Percentiles rank a stretch among this genome's conserved stretches.
Evolutionary conservation across 1,140 invertebrate genomes (phyloP).

Genomic region (Calosoma granatense): DNA sequence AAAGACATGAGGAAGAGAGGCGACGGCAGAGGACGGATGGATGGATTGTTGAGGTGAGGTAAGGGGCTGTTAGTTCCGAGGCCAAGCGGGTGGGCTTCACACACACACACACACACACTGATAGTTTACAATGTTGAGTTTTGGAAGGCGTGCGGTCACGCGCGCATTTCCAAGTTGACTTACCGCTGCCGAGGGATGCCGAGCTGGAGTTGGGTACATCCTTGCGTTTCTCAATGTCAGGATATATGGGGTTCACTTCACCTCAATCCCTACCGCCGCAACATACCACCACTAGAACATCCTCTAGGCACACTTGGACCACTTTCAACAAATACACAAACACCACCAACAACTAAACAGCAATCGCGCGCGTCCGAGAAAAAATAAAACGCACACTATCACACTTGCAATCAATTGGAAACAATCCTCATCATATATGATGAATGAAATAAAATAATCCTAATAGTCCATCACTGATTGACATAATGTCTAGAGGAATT

Average conservation of each 20-base stretch:
- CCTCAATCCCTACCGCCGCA: neutral
- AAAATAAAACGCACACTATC: too few species aligned
- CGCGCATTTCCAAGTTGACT: too few species aligned
- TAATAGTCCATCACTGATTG: too few species aligned
- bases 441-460: too few species aligned
- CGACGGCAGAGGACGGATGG: neutral
- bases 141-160: neutral
- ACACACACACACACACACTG: neutral
- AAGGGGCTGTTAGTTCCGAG: neutral
- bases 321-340: neutral
- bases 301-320: neutral
- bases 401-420: too few species aligned
- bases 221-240: neutral
- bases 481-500: too few species aligned
- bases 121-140: constrained; percentile 1
- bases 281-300: constrained; percentile 1
- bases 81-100: neutral
- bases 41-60: neutral
- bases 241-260: neutral
- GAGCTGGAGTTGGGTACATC: neutral
- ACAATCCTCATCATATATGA: too few species aligned
- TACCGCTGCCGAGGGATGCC: constrained; percentile 7
- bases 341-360: neutral
- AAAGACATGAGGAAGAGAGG: too few species aligned
- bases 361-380: neutral